A percentile compares a stretch with the other conserved stretches of the same genome.
These are phyloP conservation scores for Psix sp. DNA, from an alignment of 1,140 invertebrate species.

Conservation along the genomic window DNA sequence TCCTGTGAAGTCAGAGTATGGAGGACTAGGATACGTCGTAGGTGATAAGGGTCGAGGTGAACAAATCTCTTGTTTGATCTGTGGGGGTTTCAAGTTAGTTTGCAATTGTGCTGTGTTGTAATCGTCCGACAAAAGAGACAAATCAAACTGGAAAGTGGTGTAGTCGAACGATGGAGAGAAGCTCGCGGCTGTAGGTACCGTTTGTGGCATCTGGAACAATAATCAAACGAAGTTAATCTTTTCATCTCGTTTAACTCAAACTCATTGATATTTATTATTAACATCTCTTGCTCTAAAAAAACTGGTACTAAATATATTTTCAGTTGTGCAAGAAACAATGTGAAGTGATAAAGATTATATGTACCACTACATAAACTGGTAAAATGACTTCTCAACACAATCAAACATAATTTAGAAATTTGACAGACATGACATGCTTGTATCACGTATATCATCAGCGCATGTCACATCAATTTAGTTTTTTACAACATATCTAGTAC, in stretches of 20 bases:
- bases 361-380: no score
- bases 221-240: constrained; percentile 16
- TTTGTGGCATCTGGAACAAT: constrained; percentile 87
- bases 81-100: constrained; percentile 64
- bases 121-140: constrained; percentile 84
- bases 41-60: constrained; percentile 72
- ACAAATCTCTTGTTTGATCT: constrained; percentile 73
- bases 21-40: constrained; percentile 78
- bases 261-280: no score
- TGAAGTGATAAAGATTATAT: no score
- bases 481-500: no score
- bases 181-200: constrained; percentile 83
- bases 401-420: no score
- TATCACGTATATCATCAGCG: no score
- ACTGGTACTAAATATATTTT: no score
- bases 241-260: not conserved
- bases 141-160: constrained; percentile 83
- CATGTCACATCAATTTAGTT: no score
- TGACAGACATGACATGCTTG: no score
- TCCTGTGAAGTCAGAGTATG: constrained; percentile 78
- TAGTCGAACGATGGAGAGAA: constrained; percentile 84
- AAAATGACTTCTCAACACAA: no score
- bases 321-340: no score
- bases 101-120: constrained; percentile 70
- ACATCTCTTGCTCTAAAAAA: no score